phyloP scores from a whole-genome alignment of 37 sponge, comb jelly and placozoan genomes.

The Chondrosia reniformis region DNA sequence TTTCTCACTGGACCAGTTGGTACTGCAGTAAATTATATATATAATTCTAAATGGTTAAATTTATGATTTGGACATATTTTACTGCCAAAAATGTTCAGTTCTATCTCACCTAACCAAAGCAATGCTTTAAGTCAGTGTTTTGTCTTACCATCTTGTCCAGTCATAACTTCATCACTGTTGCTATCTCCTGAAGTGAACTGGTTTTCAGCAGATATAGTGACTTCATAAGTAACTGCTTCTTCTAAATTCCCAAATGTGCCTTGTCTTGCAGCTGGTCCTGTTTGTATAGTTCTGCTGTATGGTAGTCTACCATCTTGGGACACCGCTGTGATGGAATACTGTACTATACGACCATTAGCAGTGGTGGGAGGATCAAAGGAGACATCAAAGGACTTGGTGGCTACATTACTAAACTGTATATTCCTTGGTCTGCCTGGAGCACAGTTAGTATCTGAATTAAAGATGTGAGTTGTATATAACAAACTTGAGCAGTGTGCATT shows the following conservation, averaged over 20 bases:
- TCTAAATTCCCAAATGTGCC: background rate
- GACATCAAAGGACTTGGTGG: background rate
- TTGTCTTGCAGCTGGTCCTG: background rate
- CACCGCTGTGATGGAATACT: background rate
- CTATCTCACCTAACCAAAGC: too few relatives aligned
- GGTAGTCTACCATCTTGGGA: background rate
- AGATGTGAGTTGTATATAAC: too few relatives aligned
- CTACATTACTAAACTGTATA: background rate
- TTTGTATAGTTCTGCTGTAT: background rate
- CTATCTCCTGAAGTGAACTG: too few relatives aligned
- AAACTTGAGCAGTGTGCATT: too few relatives aligned
- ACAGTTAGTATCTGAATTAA: constrained; percentile 8
- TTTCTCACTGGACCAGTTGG: constrained; percentile 5
- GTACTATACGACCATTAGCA: background rate
- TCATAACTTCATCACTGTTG: too few relatives aligned
- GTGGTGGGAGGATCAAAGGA: background rate
- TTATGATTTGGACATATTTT: too few relatives aligned
- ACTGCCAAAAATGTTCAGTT: too few relatives aligned
- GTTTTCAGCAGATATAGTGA: background rate
- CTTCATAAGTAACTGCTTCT: background rate
- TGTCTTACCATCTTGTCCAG: too few relatives aligned
- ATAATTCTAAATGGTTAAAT: background rate
- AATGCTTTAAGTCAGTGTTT: too few relatives aligned
- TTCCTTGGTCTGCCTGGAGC: background rate
- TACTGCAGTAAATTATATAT: background rate